Evolutionary conservation across 64 coral and sea anemone species (phyloP).

Genomic region (Actinia tenebrosa): DNA sequence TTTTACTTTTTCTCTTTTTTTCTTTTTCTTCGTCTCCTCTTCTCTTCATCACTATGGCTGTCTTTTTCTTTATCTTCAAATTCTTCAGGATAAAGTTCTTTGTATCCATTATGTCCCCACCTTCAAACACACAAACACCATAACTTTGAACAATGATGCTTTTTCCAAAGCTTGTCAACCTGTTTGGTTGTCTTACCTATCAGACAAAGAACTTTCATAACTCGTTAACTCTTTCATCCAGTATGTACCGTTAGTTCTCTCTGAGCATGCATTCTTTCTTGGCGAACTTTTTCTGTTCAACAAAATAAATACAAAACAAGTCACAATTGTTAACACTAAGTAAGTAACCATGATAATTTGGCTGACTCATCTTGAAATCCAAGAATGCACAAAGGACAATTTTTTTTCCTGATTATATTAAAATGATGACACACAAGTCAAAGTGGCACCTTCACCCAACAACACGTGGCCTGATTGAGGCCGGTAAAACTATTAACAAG

Average conservation of each 20-base stretch:
- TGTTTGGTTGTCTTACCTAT: slow-evolving; percentile 2
- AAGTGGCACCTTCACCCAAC: too few relatives aligned
- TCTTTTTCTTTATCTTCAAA: slow-evolving; percentile 43
- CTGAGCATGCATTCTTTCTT: slow-evolving; percentile 17
- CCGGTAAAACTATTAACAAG: too few relatives aligned
- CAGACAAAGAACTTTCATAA: slow-evolving; percentile 9
- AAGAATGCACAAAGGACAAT: too few relatives aligned
- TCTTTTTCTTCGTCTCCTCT: slow-evolving; percentile 15
- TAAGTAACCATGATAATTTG: too few relatives aligned
- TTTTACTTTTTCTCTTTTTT: slow-evolving; percentile 30
- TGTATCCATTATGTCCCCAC: slow-evolving; percentile 94
- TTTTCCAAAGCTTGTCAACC: too few relatives aligned
- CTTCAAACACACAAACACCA: slow-evolving; percentile 24
- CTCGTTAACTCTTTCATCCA: slow-evolving; percentile 29
- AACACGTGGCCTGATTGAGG: too few relatives aligned
- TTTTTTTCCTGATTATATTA: too few relatives aligned
- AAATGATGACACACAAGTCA: too few relatives aligned
- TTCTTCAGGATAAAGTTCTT: slow-evolving; percentile 92
- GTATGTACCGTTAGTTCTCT: background rate
- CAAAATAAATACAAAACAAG: background rate
- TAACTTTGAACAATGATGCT: too few relatives aligned
- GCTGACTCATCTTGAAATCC: too few relatives aligned
- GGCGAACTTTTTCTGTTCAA: background rate
- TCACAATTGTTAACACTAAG: too few relatives aligned
- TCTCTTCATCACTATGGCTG: slow-evolving; percentile 1